A percentile compares a stretch with the other conserved stretches of the same genome.
Evolutionary conservation across 2,888 invertebrate genomes (phyloP).

Genomic region (Cataglyphis livida): DNA sequence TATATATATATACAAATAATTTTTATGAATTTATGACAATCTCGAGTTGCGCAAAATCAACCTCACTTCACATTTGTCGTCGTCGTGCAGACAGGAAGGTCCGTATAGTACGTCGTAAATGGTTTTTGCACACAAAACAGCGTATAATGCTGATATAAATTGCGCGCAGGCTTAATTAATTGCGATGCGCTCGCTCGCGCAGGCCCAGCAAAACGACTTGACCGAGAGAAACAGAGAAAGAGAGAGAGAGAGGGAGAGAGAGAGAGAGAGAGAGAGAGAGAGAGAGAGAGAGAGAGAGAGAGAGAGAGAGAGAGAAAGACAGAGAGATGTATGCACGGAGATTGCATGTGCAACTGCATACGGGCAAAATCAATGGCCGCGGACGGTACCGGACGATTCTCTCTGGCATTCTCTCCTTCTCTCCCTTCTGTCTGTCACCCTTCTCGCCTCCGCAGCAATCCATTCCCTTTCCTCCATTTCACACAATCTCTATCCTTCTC

Average conservation of each 20-base stretch:
- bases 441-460: neutral
- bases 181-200: slow-evolving; percentile 51
- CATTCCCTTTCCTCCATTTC: neutral
- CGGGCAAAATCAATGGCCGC: slow-evolving; percentile 69
- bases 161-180: slow-evolving; percentile 62
- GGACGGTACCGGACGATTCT: slow-evolving; percentile 67
- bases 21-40: slow-evolving; percentile 22
- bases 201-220: slow-evolving; percentile 55
- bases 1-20: slow-evolving; percentile 1
- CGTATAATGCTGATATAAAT: slow-evolving; percentile 55
- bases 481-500: slow-evolving; percentile 55
- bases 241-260: slow-evolving; percentile 7
- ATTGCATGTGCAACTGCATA: slow-evolving; percentile 57
- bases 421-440: slow-evolving; percentile 24
- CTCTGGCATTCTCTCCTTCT: slow-evolving; percentile 20
- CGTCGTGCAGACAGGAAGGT: neutral
- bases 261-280: slow-evolving; percentile 23
- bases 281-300: slow-evolving; percentile 8
- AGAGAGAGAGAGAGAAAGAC: slow-evolving; percentile 2
- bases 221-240: neutral
- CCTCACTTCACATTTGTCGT: slow-evolving; percentile 24
- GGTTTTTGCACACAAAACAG: slow-evolving; percentile 53
- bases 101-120: slow-evolving; percentile 29
- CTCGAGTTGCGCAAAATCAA: slow-evolving; percentile 23
- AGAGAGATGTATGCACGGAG: slow-evolving; percentile 29